A percentile compares a stretch with the other conserved stretches of the same genome.
phyloP scores from a whole-genome alignment of 2,113 vertebrate species.

The Uropsilus gracilis region DNA sequence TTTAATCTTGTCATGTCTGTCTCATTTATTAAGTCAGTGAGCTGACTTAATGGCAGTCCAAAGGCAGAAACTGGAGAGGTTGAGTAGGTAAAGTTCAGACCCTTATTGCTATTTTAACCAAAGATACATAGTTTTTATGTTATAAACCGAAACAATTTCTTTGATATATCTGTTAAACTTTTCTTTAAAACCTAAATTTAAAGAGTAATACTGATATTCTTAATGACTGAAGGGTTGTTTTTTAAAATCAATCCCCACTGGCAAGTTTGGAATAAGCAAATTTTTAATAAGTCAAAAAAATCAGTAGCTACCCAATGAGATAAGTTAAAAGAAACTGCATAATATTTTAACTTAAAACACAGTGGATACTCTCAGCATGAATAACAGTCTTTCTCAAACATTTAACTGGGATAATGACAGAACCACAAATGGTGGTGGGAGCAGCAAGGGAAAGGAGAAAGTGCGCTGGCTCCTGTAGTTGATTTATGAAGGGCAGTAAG shows the following conservation, averaged over 20 bases:
- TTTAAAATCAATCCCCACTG: neutral
- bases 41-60: neutral
- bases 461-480: neutral
- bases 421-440: neutral
- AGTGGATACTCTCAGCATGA: neutral
- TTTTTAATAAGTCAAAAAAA: neutral
- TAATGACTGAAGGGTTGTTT: neutral
- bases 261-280: neutral
- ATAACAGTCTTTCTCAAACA: neutral
- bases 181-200: neutral
- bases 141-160: neutral
- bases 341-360: neutral
- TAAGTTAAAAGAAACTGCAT: neutral
- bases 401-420: neutral
- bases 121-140: neutral
- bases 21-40: neutral
- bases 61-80: neutral
- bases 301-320: neutral
- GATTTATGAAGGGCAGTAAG: slow-evolving; percentile 55
- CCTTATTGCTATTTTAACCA: neutral
- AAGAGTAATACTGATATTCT: neutral
- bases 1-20: neutral
- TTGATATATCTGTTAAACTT: neutral
- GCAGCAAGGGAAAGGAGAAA: neutral
- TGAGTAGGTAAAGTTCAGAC: neutral